Percentiles rank a stretch among this genome's conserved stretches.
These are phyloP conservation scores for Halictus quadricinctus DNA, from an alignment of 2,888 invertebrate genomes.

Conservation along the genomic window DNA sequence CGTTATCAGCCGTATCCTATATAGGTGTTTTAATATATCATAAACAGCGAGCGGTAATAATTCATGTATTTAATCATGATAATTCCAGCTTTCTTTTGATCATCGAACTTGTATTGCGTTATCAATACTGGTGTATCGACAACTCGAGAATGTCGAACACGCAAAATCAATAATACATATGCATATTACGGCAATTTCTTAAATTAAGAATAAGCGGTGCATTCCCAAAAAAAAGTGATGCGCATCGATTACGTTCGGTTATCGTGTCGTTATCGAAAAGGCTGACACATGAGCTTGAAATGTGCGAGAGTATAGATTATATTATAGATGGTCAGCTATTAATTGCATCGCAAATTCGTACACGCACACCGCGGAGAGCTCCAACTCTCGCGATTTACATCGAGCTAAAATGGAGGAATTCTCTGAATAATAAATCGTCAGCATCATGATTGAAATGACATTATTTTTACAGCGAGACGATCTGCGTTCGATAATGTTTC, in stretches of 20 bases:
- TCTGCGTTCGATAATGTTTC: too few relatives aligned
- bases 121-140: constrained; percentile 3
- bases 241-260: constrained; percentile 37
- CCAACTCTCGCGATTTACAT: constrained; percentile 38
- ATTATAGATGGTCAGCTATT: constrained; percentile 22
- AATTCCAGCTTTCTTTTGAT: constrained; percentile 16
- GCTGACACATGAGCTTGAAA: constrained; percentile 30
- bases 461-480: not conserved
- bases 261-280: constrained; percentile 42
- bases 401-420: constrained; percentile 40
- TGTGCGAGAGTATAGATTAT: not conserved
- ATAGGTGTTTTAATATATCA: constrained; percentile 8
- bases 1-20: not conserved
- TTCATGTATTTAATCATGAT: constrained; percentile 3
- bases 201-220: constrained; percentile 33
- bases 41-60: constrained; percentile 12
- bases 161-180: constrained; percentile 40
- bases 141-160: not conserved
- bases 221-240: constrained; percentile 6
- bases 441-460: not conserved
- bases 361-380: constrained; percentile 12
- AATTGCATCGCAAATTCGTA: constrained; percentile 46
- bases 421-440: constrained; percentile 1
- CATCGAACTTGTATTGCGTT: not conserved
- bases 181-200: constrained; percentile 5